These are phyloP conservation scores for Tribolium madens DNA, from an alignment of 1,140 invertebrate genomes.

Conservation along the genomic window DNA sequence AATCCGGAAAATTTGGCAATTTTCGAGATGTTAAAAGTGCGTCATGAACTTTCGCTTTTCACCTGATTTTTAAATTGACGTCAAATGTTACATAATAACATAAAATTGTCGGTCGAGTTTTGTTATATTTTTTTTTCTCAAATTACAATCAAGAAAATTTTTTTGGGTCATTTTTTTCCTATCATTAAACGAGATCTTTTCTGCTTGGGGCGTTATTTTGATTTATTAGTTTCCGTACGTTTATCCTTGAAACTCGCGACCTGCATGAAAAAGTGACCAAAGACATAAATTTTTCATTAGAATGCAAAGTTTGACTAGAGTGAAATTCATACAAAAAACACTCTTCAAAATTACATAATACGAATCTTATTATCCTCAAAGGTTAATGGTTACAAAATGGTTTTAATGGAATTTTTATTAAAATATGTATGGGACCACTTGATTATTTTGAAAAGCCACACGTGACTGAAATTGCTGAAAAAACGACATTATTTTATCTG, in stretches of 20 bases:
- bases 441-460: background rate
- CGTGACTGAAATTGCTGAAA: background rate
- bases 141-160: background rate
- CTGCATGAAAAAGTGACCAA: background rate
- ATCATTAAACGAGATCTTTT: background rate
- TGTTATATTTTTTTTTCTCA: background rate
- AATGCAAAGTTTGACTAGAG: background rate
- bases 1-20: background rate
- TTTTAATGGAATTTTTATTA: background rate
- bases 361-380: background rate
- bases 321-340: background rate
- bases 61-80: background rate
- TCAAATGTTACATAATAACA: background rate
- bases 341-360: background rate
- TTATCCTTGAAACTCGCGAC: background rate
- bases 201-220: background rate
- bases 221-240: conserved; percentile 21
- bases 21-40: background rate
- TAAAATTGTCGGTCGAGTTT: background rate
- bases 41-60: background rate
- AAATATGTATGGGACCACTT: background rate
- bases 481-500: background rate
- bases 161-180: background rate
- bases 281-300: background rate
- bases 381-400: background rate